Base-by-base conservation (phyloP, 2,888 invertebrate species). In the Apodemia mormo region DNA sequence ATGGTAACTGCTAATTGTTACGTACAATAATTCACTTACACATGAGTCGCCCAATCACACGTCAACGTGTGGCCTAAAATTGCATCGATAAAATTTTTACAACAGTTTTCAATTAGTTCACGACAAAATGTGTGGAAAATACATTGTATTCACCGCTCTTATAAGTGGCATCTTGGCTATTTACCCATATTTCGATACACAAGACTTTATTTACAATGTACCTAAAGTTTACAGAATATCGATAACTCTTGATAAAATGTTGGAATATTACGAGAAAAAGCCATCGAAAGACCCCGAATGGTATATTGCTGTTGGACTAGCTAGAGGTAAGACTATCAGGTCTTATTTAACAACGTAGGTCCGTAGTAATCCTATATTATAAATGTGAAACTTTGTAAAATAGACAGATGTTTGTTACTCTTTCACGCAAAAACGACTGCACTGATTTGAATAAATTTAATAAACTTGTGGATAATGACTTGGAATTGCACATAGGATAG, bases 241-340 rank as follows among this genome's bases (percentile, higher is more conserved):
- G 6, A 84, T 92, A 1, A 89, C 90, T 0, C 78, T 93, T 66
- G 92, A 92, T 66, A 92, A 88, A 74, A 74, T 93, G 69, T 76
- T 93, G 71, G 88, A 87, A 30, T 84, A 91, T 76, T 93, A 91
- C 76, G 92, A 92, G 74, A 88, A 82, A 75, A 92, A 90, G 71
- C 88, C 88, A n/a, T 92, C 93, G 0, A 93, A 92, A 74, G 93
- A 93, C 79, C 92, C 93, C 0, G 93, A 93, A 74, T 92, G 89
- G 90, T 86, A 85, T 69, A 90, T 93, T 45, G 86, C 90, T 7
- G 74, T 93, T 45, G 88, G 88, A 67, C 77, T 87, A 65, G 91
- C 92, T 30, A 83, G 92, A 87, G 92, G 93, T 92, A 82, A 77
- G 75, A 14, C 30, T 14, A 33, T 37, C 14, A 37, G 40, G n/a